Evolutionary conservation across 1,140 invertebrate genomes (phyloP), one percentile per base, ranked within the genome.

Genomic region (Phortica variegata): DNA sequence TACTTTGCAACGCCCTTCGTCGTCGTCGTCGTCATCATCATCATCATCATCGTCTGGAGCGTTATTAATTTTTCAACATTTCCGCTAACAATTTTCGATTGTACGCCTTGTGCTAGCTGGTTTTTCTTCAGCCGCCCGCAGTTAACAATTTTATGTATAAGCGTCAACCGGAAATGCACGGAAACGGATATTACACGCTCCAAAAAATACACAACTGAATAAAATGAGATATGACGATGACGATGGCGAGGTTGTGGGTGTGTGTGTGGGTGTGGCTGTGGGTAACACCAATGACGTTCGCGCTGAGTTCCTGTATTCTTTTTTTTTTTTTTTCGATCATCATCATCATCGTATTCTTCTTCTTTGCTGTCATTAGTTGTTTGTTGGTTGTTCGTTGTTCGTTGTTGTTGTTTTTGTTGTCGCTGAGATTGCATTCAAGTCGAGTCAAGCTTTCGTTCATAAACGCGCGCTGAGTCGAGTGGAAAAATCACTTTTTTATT

Each of bases 141-240:
- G 43, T 43, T 16, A 52, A 20, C 34, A 52, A 56, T 56, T 53
- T 56, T 56, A 53, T 37, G 54, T 56, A 56, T 56, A 56, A 56
- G 46, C 50, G 54, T 38, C 56, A 66, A 66, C 62, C 62, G 62
- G 63, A 66, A 66, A 66, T 66, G 63, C 63, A 66, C n/a, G 63
- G 63, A 66, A 66, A 66, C 63, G 63, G 63, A 66, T 66, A 66
- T 66, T 66, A 66, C 63, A 66, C 63, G 63, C 63, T 66, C 65
- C 65, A 66, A 56, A 66, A 66, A 66, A 51, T 60, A 63, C 56
- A 61, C 46, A 60, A 34, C 49, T 49, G 42, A 52, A 65, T 65
- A 65, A 65, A 61, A 65, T 65, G 32, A 65, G 61, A 65, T 65
- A 65, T 65, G 61, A 65, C 61, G 61, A 65, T 52, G 61, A 65